phyloP scores from a whole-genome alignment of 2,113 vertebrate genomes.

The Fulmarus glacialis region DNA sequence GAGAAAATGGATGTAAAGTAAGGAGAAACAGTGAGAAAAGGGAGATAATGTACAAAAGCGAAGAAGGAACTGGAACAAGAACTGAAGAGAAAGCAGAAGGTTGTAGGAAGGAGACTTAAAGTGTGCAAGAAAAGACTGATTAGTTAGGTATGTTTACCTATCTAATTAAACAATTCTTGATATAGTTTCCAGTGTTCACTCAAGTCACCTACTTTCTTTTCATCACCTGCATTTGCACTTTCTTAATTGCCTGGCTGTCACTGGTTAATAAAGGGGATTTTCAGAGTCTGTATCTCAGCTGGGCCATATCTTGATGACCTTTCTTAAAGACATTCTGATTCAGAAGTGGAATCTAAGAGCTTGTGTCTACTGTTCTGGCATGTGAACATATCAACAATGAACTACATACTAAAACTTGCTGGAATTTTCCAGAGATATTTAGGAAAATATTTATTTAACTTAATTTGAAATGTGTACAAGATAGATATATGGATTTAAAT shows the following conservation, averaged over 20 bases:
- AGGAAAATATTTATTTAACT: neutral
- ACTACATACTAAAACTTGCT: neutral
- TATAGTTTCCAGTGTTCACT: neutral
- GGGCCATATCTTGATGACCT: neutral
- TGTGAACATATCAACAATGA: neutral
- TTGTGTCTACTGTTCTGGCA: neutral
- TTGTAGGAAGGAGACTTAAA: neutral
- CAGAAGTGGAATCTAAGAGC: neutral
- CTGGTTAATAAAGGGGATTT: neutral
- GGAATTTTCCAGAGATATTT: neutral
- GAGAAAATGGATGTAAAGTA: neutral
- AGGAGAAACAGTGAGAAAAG: neutral
- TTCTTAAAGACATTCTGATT: neutral
- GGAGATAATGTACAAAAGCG: neutral
- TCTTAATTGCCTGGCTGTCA: neutral
- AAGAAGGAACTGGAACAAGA: neutral
- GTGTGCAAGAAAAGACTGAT: neutral
- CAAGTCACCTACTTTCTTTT: conserved; percentile 27
- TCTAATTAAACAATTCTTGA: conserved; percentile 17
- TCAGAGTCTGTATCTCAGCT: neutral
- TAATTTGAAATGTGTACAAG: neutral
- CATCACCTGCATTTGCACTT: neutral
- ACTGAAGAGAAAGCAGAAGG: neutral
- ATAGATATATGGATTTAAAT: neutral
- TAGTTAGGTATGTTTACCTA: neutral